Evolutionary conservation across 1,140 invertebrate species (phyloP).

Genomic region (Metopolophium dirhodum): DNA sequence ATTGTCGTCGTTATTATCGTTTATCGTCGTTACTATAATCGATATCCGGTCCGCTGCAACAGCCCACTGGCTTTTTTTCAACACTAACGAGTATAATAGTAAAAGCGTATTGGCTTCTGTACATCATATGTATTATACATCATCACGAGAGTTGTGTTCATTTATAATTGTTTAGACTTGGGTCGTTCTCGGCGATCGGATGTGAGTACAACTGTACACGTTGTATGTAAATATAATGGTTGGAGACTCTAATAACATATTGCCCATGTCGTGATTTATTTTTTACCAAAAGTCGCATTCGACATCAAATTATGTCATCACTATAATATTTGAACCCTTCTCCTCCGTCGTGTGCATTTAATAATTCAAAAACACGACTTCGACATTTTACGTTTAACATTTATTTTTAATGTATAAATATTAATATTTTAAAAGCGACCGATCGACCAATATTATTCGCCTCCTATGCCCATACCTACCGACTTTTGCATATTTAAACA

Average conservation of each 20-base stretch:
- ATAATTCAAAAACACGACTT: too few relatives aligned
- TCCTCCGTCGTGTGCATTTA: too few relatives aligned
- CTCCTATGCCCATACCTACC: not conserved
- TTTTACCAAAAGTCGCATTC: too few relatives aligned
- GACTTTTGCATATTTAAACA: not conserved
- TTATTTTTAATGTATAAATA: not conserved
- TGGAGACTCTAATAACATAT: not conserved
- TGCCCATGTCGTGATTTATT: not conserved
- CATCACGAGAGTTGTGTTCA: not conserved
- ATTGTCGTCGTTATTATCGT: not conserved
- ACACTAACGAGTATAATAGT: not conserved
- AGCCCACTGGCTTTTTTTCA: not conserved
- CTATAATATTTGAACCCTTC: too few relatives aligned
- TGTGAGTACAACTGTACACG: not conserved
- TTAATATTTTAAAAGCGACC: not conserved
- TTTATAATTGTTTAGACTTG: not conserved
- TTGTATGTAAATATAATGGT: not conserved
- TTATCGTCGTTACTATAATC: not conserved
- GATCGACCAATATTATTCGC: not conserved
- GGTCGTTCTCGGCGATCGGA: not conserved
- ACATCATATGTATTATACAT: not conserved
- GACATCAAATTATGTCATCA: too few relatives aligned
- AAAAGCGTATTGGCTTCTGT: not conserved
- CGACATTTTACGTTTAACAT: not conserved
- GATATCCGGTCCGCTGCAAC: conserved; percentile 18